Conservation (phyloP, 2,113 vertebrate genomes). For the Halichoeres trimaculatus region DNA sequence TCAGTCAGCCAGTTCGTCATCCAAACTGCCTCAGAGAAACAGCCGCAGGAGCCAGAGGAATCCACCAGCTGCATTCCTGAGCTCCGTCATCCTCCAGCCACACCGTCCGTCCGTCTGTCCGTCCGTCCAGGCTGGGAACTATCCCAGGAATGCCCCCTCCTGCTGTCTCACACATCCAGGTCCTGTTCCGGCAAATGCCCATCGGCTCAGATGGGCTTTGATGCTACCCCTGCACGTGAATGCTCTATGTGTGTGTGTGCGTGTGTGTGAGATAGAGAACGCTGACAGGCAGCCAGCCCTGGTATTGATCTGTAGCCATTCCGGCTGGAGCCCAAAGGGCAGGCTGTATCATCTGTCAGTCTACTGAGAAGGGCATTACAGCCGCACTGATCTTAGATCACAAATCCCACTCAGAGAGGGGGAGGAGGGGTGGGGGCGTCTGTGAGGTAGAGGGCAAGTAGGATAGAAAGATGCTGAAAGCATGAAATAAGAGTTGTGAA, state of each 20-base stretch:
- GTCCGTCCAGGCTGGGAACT: conserved; percentile 40
- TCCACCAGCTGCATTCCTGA: conserved; percentile 40
- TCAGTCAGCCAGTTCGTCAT: conserved; percentile 33
- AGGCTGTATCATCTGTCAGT: conserved; percentile 74
- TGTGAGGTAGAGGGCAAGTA: conserved; percentile 10
- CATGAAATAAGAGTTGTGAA: conserved; percentile 27
- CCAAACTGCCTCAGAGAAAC: conserved; percentile 51
- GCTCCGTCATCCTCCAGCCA: conserved; percentile 50
- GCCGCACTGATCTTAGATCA: conserved; percentile 62
- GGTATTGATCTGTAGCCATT: conserved; percentile 76
- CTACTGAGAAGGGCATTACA: conserved; percentile 67
- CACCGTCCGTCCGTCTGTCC: conserved; percentile 19
- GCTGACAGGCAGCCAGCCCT: conserved; percentile 69
- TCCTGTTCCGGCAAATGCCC: conserved; percentile 70
- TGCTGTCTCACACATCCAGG: conserved; percentile 65
- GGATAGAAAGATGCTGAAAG: conserved; percentile 28
- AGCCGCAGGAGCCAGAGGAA: conserved; percentile 36
- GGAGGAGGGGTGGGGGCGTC: background rate
- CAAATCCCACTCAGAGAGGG: conserved; percentile 52
- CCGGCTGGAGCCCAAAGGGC: conserved; percentile 70
- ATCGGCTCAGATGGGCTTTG: conserved; percentile 60
- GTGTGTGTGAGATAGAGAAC: conserved; percentile 42
- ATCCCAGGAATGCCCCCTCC: conserved; percentile 64
- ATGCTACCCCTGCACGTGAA: conserved; percentile 53
- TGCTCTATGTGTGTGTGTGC: background rate